Base-by-base conservation (phyloP, 2,797 vertebrate species). In the Sebastolobus alascanus region DNA sequence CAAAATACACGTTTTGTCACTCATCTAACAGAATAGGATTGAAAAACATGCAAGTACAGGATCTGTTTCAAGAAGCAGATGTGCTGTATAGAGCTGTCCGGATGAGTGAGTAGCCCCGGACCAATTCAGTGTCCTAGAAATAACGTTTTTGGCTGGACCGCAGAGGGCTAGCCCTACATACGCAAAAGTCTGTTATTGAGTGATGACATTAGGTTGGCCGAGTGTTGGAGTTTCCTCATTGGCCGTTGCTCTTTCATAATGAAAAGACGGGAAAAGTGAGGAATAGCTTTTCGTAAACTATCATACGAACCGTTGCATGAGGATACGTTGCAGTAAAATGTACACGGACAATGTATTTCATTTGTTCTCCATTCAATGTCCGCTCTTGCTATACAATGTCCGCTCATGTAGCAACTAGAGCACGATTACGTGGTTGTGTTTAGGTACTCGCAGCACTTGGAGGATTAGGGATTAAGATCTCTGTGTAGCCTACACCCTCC, bases 1-100 rank as follows among this genome's bases (percentile, higher is more conserved):
- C 20, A 52, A 80, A 67, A 75, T 27, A 61, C 58, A 40, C 1
- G 10, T 66, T 84, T 20, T 70, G 63, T 61, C 33, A 52, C 4
- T 75, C 31, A 73, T 73, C 50, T 54, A 43, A 72, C 29, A 56
- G 29, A 55, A 54, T 12, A 18, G 13, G 13, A 11, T 13, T 60
- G 9, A 72, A 54, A 60, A 69, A 18, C 16, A 72, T 63, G 35
- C 14, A 31, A 29, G 13, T 35, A 16, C 1, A 0, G 6, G 20
- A 61, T 68, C 25, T 46, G n/a, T n/a, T 75, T 13, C 46, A 70
- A 37, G 54, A 87, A 56, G 68, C 38, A 29, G 64, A 29, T 52
- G 59, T 52, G 18, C 27, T 52, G 59, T 35, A 14, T 31, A 18
- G 25, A 33, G 55, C 33, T 46, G 33, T 56, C 55, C 16, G 71